A percentile compares a stretch with the other conserved stretches of the same genome.
These are phyloP conservation scores for Pseudorasbora parva DNA, from an alignment of 2,113 vertebrate species.

Conservation along the genomic window DNA sequence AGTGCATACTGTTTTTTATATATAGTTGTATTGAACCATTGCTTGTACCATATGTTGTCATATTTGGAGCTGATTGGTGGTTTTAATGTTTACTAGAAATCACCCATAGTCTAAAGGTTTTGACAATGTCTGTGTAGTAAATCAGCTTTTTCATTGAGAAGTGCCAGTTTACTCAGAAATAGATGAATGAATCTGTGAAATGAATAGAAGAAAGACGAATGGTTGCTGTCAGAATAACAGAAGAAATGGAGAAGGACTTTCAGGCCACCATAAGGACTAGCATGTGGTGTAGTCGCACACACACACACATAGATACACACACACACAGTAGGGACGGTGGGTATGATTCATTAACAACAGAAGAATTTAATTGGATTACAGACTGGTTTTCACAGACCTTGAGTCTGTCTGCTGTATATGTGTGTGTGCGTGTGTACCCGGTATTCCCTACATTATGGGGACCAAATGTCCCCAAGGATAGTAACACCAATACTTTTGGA, in stretches of 20 bases:
- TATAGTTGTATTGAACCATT: background rate
- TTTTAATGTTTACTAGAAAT: background rate
- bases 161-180: background rate
- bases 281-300: background rate
- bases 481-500: too few relatives aligned
- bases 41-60: background rate
- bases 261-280: slow-evolving; percentile 20
- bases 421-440: background rate
- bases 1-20: background rate
- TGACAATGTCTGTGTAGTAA: background rate
- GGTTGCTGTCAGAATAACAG: slow-evolving; percentile 28
- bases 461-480: too few relatives aligned
- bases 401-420: background rate
- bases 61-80: too few relatives aligned
- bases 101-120: background rate
- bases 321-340: background rate
- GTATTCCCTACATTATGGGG: too few relatives aligned
- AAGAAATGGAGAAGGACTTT: slow-evolving; percentile 20
- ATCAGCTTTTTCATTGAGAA: background rate
- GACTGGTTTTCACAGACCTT: slow-evolving; percentile 25
- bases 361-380: slow-evolving; percentile 33
- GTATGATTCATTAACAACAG: slow-evolving; percentile 36
- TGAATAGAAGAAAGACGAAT: slow-evolving; percentile 4
- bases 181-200: slow-evolving; percentile 19
- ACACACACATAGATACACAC: background rate